Conservation (phyloP, 2,888 invertebrate genomes). For the Teleiodes luculella region DNA sequence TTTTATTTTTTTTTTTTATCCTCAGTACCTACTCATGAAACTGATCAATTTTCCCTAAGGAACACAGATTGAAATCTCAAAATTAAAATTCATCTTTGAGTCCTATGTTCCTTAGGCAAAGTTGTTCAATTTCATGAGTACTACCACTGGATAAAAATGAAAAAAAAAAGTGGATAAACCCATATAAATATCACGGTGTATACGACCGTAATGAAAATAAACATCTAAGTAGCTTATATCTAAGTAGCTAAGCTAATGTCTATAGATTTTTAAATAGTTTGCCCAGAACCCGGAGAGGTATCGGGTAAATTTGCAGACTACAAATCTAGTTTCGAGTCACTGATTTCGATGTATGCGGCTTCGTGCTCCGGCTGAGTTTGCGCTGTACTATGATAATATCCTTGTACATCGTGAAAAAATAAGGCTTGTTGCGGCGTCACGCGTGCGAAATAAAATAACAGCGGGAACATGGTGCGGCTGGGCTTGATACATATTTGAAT, state of each 20-base stretch:
- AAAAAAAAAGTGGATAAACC: no score
- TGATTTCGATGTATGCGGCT: constrained; percentile 14
- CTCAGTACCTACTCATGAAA: no score
- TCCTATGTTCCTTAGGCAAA: no score
- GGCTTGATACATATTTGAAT: constrained; percentile 78
- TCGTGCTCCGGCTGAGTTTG: not conserved
- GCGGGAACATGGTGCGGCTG: constrained; percentile 69
- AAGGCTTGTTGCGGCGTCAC: constrained; percentile 64
- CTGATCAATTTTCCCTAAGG: no score
- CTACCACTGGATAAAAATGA: no score
- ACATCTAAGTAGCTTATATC: not conserved
- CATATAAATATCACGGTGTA: no score
- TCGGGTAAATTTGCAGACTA: constrained; percentile 1
- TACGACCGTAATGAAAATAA: no score
- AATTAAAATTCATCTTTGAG: no score
- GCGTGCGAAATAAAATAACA: constrained; percentile 76
- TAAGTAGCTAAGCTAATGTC: not conserved
- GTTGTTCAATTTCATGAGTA: no score
- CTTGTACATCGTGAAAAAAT: constrained; percentile 58
- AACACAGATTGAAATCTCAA: no score
- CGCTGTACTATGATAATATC: constrained; percentile 31
- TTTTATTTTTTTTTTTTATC: no score
- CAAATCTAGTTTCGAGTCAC: constrained; percentile 9
- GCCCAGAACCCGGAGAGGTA: not conserved
- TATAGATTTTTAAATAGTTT: not conserved